Percentiles rank a stretch among this genome's conserved stretches.
These are phyloP conservation scores for Imbricaverruca yamaguchii DNA, from an alignment of 2,888 invertebrate species.

Conservation along the genomic window DNA sequence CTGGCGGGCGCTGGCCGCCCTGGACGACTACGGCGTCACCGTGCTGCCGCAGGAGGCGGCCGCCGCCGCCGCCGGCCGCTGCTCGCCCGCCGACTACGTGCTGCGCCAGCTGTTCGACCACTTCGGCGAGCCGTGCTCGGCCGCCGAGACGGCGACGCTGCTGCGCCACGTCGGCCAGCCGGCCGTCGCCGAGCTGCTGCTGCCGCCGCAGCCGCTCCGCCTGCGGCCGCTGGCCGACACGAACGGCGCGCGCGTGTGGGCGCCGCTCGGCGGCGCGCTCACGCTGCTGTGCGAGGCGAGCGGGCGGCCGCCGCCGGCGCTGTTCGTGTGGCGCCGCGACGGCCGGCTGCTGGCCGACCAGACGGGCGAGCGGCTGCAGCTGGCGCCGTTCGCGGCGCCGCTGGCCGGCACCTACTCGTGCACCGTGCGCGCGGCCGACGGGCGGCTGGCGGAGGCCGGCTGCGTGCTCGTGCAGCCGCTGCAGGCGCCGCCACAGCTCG, in stretches of 20 bases:
- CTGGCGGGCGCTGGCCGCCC: background rate
- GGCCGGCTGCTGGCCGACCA: background rate
- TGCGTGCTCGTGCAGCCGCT: background rate
- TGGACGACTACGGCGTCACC: background rate
- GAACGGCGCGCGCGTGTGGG: background rate
- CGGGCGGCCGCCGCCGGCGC: background rate
- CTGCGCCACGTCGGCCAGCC: background rate
- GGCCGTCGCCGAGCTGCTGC: constrained; percentile 5
- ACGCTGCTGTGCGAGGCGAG: constrained; percentile 1
- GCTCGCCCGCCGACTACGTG: background rate
- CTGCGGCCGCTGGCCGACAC: background rate
- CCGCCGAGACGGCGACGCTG: background rate
- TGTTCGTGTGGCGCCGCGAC: background rate
- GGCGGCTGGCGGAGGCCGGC: background rate
- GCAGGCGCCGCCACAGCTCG: background rate
- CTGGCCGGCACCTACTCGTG: background rate
- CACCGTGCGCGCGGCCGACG: background rate
- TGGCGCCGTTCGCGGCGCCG: background rate
- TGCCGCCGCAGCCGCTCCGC: background rate
- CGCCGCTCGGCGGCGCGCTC: constrained; percentile 7
- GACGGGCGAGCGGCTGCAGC: background rate
- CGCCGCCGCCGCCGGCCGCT: background rate
- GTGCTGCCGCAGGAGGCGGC: background rate
- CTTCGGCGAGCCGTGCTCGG: background rate
- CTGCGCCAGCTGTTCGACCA: background rate